Evolutionary conservation across 2,888 invertebrate species (phyloP), one percentile per base, ranked within the genome.

Genomic region (Rhingia campestris): DNA sequence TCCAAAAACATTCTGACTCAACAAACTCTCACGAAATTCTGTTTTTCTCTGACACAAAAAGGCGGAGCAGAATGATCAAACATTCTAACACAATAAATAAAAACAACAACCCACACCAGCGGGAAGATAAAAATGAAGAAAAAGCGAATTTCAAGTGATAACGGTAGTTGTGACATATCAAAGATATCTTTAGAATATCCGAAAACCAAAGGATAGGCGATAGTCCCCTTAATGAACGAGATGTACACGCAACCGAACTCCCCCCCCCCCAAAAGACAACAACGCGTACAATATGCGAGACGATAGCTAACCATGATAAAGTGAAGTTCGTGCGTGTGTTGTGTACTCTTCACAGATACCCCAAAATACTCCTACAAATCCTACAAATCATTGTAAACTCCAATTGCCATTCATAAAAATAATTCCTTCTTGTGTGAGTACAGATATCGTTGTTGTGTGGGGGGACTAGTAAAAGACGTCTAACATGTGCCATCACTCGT

Each of bases 391-490:
- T 66, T 84, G 79, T 74, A 74, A 74, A 74, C 70, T 79, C 79
- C 77, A 32, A 79, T 69, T 59, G 69, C 69, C 82, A 84, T 84
- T 84, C 82, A 84, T 82, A 82, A 82, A 80, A 77, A 67, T 58
- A 54, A 49, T 51, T 37, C 12, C 66, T 47, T 75, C 53, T 73
- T 77, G 77, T 82, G 82, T 73, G 77, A 82, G 77, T 70, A 56
- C 4, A 59, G 64, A 75, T 75, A 74, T 41, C 49, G n/a, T 49
- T 10, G 12, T 51, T 14, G 51, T 12, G 12, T 1, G n/a, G 6
- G 53, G 47, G 41, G 37, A n/a, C 33, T 10, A 32, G 32, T 53
- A 35, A 32, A n/a, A 22, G 49, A 14, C 39, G 35, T 56, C 74
- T 33, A 79, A 30, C 63, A 80, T 80, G 80, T 61, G 67, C 30